Percentiles rank a stretch among this genome's conserved stretches.
These are phyloP conservation scores for Disparrhopalites patrizii DNA, from an alignment of 2,888 invertebrate genomes.

Conservation along the genomic window DNA sequence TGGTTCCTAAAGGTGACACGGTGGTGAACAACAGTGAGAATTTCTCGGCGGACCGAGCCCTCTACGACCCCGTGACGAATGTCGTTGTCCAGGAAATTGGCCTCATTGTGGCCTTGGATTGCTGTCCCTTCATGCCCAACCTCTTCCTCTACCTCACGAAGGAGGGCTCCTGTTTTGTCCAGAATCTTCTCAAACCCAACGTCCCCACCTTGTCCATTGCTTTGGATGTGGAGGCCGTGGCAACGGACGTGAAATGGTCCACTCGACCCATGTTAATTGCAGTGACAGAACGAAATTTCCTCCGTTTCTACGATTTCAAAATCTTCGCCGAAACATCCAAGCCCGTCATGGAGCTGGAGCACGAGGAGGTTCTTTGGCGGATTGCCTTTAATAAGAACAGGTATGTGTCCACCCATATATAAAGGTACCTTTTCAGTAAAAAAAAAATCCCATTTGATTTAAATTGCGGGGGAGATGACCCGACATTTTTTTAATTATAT, in stretches of 20 bases:
- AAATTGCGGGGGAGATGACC: too few relatives aligned
- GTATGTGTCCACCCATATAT: too few relatives aligned
- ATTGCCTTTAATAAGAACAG: slow-evolving; percentile 23
- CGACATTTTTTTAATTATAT: too few relatives aligned
- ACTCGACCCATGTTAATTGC: slow-evolving; percentile 41
- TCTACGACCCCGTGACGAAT: slow-evolving; percentile 35
- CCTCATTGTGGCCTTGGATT: slow-evolving; percentile 33
- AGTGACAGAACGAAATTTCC: slow-evolving; percentile 24
- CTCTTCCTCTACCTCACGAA: slow-evolving; percentile 35
- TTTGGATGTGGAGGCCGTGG: slow-evolving; percentile 7
- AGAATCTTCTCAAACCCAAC: slow-evolving; percentile 31
- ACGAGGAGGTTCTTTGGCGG: slow-evolving; percentile 14
- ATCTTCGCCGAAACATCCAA: slow-evolving; percentile 6
- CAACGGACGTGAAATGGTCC: slow-evolving; percentile 44
- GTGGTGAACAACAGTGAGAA: slow-evolving; percentile 7
- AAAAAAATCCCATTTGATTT: too few relatives aligned
- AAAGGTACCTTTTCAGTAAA: too few relatives aligned
- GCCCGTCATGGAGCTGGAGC: slow-evolving; percentile 15
- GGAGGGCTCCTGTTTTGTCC: slow-evolving; percentile 34
- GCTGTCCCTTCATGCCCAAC: slow-evolving; percentile 43
- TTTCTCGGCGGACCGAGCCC: neutral
- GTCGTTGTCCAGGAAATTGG: slow-evolving; percentile 31
- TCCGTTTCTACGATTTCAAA: slow-evolving; percentile 39
- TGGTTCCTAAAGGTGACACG: slow-evolving; percentile 23
- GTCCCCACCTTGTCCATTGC: slow-evolving; percentile 13